Evolutionary conservation across 2,113 vertebrate genomes (phyloP), one percentile per base, ranked within the genome.

Genomic region (Scophthalmus maximus): DNA sequence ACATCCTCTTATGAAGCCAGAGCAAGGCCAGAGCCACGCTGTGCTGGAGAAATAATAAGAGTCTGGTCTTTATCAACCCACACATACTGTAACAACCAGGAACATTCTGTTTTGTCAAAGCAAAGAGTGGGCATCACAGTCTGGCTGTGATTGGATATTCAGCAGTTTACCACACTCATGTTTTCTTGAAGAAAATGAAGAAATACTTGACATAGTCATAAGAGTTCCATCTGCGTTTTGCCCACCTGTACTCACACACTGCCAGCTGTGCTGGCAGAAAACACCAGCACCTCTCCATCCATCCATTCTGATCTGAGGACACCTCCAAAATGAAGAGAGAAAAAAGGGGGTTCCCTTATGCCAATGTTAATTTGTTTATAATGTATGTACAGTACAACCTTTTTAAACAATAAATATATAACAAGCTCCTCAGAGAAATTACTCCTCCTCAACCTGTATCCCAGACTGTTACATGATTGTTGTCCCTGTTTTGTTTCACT

Each of bases 1-100:
- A 69, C 68, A 77, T 82, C 73, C 70, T 88, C 77, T 82, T 80
- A 70, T 77, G 51, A 76, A 76, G 83, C 68, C 36, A 46, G 50
- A 75, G 73, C 64, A 40, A n/a, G 52, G 55, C 76, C 78, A 76
- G 76, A 82, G 63, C 51, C 85, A 81, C 22, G 58, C 68, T 87
- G 79, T 17, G 73, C 79, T 40, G 29, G 25, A 1, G 57, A 58
- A 79, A 76, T 79, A 87, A 87, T 69, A 76, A 81, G 72, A 78
- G 68, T 72, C 77, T 53, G 74, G 59, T 82, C 74, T 75, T 77
- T 73, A 71, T 59, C 82, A 88, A 72, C 87, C 87, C 86, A 89
- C 90, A 89, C 86, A 82, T 70, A 80, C 78, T 82, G 76, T 76
- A 85, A 83, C 76, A 76, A 88, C 81, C 58, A 76, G 78, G 79